Base-by-base conservation (phyloP, 2,113 vertebrate species). In the human (Homo sapiens) region DNA sequence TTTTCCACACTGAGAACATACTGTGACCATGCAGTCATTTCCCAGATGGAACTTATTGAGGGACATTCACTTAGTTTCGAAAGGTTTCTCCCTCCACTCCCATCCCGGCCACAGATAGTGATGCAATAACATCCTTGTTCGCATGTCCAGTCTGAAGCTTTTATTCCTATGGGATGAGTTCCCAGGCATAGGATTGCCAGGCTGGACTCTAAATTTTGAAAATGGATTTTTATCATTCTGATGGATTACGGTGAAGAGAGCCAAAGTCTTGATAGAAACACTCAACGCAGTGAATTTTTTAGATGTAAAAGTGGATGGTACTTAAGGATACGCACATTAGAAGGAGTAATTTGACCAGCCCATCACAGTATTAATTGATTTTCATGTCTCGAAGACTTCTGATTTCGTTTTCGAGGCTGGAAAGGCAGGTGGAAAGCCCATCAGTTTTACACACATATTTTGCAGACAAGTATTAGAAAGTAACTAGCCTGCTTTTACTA, bases 181-280 rank as follows among this genome's bases (percentile, higher is more conserved):
- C 96, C 93, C 93, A 97, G 78, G 92, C 79, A 30, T 96, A 89
- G 92, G 78, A 86, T 80, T 43, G 89, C 93, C 43, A 68, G 70
- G 25, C 79, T 79, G 93, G 93, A 89, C 48, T 91, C 81, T 78
- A 89, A 50, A 79, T 87, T 85, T 96, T 94, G 92, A 14, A 79
- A 91, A 90, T 96, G 90, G 82, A 93, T 97, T 97, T 95, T 89
- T 96, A 89, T 96, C 93, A 96, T 20, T 97, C 86, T 97, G 93
- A 97, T 97, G 97, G 86, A 93, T 85, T 87, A 48, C 59, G 13
- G 73, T 80, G 55, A 83, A 80, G 75, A 45, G 92, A 96, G 97
- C 96, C 97, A 96, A 94, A 90, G 76, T 88, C 91, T 64, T 97
- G 97, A 97, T 91, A 79, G 93, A 96, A 94, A 90, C 73, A 92